phyloP scores from a whole-genome alignment of 2,797 vertebrate species.

The Botia almorhae region DNA sequence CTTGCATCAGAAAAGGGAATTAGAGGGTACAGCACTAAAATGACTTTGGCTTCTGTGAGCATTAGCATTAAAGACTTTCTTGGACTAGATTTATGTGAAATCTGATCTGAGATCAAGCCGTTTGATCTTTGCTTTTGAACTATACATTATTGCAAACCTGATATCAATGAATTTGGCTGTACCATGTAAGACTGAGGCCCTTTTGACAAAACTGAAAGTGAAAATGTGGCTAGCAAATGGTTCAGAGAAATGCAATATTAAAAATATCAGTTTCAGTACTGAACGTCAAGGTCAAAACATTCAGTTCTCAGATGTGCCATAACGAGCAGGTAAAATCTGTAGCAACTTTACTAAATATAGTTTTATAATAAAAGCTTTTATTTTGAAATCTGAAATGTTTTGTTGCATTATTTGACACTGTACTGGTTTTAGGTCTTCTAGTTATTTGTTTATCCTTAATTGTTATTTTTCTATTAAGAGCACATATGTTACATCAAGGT shows the following conservation, averaged over 20 bases:
- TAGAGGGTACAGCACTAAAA: background rate
- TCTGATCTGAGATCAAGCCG: background rate
- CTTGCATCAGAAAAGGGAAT: background rate
- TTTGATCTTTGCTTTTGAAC: background rate
- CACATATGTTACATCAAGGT: background rate
- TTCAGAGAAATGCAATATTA: conserved; percentile 16
- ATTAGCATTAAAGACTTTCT: background rate
- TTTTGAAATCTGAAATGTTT: conserved; percentile 41
- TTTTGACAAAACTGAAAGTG: conserved; percentile 3
- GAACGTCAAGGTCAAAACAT: conserved; percentile 31
- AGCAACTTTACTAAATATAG: conserved; percentile 55
- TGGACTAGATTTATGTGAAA: conserved; percentile 1
- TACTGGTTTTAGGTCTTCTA: background rate
- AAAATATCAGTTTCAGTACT: conserved; percentile 9
- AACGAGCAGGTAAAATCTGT: conserved; percentile 43
- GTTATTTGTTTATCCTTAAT: background rate
- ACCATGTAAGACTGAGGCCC: background rate
- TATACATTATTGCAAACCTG: background rate
- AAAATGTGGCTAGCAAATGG: conserved; percentile 4
- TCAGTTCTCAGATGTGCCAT: conserved; percentile 52
- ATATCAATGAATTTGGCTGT: background rate
- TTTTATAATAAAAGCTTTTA: conserved; percentile 65
- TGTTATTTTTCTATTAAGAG: background rate
- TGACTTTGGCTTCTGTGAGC: background rate
- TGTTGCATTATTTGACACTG: background rate